phyloP scores from a whole-genome alignment of 2,113 vertebrate genomes.

The Oryzias curvinotus region DNA sequence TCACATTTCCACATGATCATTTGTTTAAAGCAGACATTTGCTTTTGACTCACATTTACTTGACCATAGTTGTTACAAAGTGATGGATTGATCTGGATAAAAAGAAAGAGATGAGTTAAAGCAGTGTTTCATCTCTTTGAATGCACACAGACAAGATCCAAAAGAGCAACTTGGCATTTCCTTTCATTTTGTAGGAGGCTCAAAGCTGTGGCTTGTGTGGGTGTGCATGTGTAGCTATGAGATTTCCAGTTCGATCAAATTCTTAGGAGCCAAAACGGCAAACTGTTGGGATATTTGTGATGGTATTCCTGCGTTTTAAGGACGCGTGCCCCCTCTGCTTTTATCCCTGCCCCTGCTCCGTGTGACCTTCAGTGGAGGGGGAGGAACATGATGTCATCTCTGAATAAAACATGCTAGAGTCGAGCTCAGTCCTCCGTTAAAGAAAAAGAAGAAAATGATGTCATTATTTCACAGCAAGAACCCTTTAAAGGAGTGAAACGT shows the following conservation, averaged over 20 bases:
- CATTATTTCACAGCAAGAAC: constrained; percentile 53
- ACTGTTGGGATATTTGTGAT: constrained; percentile 16
- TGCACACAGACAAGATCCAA: constrained; percentile 59
- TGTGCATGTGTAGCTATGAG: constrained; percentile 51
- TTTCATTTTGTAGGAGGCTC: constrained; percentile 49
- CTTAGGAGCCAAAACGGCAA: constrained; percentile 49
- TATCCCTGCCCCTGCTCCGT: constrained; percentile 26
- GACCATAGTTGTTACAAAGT: neutral
- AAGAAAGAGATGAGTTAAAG: constrained; percentile 75
- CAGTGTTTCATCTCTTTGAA: constrained; percentile 66
- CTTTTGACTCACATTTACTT: too few relatives aligned
- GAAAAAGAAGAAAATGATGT: constrained; percentile 47
- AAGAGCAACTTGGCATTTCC: constrained; percentile 44
- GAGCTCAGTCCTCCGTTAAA: constrained; percentile 44
- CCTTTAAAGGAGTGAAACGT: constrained; percentile 22
- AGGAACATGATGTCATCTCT: constrained; percentile 67
- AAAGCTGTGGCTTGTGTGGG: constrained; percentile 47
- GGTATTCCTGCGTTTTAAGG: neutral
- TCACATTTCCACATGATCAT: too few relatives aligned
- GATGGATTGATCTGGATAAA: constrained; percentile 39
- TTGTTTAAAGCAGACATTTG: too few relatives aligned
- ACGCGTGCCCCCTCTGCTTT: constrained; percentile 9
- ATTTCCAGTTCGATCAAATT: constrained; percentile 50
- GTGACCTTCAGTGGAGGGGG: constrained; percentile 43
- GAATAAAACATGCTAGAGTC: constrained; percentile 66